A percentile compares a stretch with the other conserved stretches of the same genome.
Evolutionary conservation across 2,888 invertebrate species (phyloP).

Genomic region (Pammene fasciana): DNA sequence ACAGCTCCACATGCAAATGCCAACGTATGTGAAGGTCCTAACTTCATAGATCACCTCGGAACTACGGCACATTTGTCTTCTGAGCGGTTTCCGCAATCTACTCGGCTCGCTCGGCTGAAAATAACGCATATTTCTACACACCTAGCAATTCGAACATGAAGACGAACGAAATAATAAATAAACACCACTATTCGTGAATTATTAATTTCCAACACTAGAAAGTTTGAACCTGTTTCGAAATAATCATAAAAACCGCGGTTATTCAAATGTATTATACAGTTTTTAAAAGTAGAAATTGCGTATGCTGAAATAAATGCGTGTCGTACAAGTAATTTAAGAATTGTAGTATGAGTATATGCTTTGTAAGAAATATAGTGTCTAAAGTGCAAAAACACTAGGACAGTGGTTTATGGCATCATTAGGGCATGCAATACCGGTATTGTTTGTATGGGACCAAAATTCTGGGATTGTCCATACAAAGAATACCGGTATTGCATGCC

Average conservation of each 20-base stretch:
- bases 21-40: conserved; percentile 40
- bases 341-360: background rate
- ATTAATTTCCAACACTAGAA: no score
- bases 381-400: background rate
- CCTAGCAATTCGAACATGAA: conserved; percentile 52
- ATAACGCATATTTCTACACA: conserved; percentile 58
- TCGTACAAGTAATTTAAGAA: background rate
- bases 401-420: background rate
- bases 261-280: no score
- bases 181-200: background rate
- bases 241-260: no score
- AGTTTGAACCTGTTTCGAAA: no score
- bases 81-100: conserved; percentile 73
- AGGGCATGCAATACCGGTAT: no score
- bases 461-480: no score
- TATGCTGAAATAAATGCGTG: background rate
- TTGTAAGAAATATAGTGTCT: background rate
- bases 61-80: conserved; percentile 79
- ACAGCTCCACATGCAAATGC: conserved; percentile 35
- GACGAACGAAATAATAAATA: conserved; percentile 45
- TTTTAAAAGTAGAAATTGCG: no score
- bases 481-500: no score
- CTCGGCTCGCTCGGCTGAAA: conserved; percentile 74
- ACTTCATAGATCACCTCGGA: conserved; percentile 71
- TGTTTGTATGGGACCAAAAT: no score